A percentile compares a stretch with the other conserved stretches of the same genome.
Conservation (phyloP, 2,113 vertebrate species). For the Nettapus auritus region DNA sequence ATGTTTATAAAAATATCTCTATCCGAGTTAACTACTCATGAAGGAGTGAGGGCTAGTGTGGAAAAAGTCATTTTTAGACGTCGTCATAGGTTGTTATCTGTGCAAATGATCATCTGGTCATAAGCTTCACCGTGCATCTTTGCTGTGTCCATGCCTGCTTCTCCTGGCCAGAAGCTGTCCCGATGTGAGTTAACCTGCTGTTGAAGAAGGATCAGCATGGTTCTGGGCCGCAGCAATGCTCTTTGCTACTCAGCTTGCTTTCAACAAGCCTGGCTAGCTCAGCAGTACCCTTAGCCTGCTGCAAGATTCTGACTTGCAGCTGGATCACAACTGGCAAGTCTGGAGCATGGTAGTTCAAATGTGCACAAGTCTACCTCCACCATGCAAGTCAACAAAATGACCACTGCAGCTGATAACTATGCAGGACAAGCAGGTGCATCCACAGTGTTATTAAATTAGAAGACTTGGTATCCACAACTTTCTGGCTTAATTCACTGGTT, state of each 20-base stretch:
- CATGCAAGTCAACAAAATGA: not conserved
- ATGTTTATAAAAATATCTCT: not conserved
- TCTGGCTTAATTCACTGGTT: not conserved
- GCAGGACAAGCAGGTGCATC: fast-evolving
- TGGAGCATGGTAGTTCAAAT: not conserved
- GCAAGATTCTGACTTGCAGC: not conserved
- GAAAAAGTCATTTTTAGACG: not conserved
- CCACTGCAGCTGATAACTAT: not conserved
- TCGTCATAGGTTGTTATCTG: not conserved
- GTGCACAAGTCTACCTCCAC: not conserved
- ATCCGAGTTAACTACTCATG: not conserved
- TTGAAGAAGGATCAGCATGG: too few species aligned
- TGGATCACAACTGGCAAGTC: not conserved
- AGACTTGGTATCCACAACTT: not conserved
- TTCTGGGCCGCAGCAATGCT: not conserved
- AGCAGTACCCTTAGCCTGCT: not conserved
- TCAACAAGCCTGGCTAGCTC: not conserved
- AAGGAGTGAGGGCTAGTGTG: not conserved
- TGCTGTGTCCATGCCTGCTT: not conserved
- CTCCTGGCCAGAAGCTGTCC: not conserved
- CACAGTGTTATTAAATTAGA: not conserved
- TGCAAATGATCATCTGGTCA: not conserved
- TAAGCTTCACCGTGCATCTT: not conserved
- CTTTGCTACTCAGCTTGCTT: fast-evolving
- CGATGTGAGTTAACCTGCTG: not conserved